These are phyloP conservation scores for Heliornis fulica DNA, from an alignment of 2,113 vertebrate species.

Conservation along the genomic window DNA sequence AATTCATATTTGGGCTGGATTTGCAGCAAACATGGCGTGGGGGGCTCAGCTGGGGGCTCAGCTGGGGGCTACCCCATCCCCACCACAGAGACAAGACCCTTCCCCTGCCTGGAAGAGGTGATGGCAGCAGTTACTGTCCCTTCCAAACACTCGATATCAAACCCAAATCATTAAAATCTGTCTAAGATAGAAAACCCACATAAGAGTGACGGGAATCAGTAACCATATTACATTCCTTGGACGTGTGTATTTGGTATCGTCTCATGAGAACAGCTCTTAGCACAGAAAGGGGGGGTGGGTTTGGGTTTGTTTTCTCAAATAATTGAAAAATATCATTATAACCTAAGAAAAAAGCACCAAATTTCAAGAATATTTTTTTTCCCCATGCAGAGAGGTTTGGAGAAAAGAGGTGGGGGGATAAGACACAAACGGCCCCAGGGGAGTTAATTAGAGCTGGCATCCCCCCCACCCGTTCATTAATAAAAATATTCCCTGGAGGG, in stretches of 20 bases:
- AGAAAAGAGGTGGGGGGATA: neutral
- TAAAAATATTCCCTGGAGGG: neutral
- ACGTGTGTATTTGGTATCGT: neutral
- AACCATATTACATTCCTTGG: conserved; percentile 6
- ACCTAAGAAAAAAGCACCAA: neutral
- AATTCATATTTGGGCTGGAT: neutral
- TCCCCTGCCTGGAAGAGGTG: neutral
- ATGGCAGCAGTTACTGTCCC: conserved; percentile 45
- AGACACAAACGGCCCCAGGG: neutral
- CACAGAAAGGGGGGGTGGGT: neutral
- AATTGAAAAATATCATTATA: neutral
- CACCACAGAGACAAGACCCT: conserved; percentile 31
- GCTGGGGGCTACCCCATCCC: neutral
- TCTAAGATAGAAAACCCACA: conserved; percentile 64
- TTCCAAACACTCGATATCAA: conserved; percentile 55
- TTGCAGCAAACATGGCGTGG: neutral
- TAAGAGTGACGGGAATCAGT: conserved; percentile 72
- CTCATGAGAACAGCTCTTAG: neutral
- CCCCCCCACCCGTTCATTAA: too few relatives aligned
- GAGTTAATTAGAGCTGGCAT: neutral
- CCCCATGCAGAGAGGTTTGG: too few relatives aligned
- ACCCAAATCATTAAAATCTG: conserved; percentile 54
- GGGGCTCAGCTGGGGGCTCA: neutral
- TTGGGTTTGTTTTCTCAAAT: neutral
- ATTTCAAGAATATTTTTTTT: neutral